Percentiles rank a stretch among this genome's conserved stretches.
Conservation (phyloP, 2,797 vertebrate species). For the Momotus momota region DNA sequence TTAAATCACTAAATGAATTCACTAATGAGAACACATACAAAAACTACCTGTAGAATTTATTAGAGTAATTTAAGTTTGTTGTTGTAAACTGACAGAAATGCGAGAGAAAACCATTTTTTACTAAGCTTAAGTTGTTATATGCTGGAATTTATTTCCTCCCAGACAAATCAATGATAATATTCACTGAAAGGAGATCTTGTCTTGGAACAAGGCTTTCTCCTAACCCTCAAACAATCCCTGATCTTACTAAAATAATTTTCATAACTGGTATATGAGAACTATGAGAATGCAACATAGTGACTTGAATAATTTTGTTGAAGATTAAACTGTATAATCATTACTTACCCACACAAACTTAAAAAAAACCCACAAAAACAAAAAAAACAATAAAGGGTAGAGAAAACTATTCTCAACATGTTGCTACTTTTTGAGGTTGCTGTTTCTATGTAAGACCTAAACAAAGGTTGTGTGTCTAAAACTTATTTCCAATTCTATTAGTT, state of each 20-base stretch:
- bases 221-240: background rate
- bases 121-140: background rate
- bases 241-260: background rate
- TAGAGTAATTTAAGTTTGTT: background rate
- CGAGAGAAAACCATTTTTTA: background rate
- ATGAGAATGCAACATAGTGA: background rate
- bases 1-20: background rate
- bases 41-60: background rate
- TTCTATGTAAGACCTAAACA: background rate
- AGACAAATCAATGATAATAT: background rate
- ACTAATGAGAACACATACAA: background rate
- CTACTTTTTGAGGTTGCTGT: background rate
- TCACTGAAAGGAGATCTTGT: background rate
- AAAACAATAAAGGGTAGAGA: background rate
- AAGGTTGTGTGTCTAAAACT: background rate
- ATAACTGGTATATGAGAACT: background rate
- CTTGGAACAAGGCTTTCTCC: background rate
- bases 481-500: background rate
- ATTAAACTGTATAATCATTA: background rate
- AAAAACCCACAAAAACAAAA: too few relatives aligned
- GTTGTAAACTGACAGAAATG: background rate
- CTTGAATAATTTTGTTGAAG: background rate
- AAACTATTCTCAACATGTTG: background rate
- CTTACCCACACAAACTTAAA: background rate
- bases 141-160: background rate